phyloP scores from a whole-genome alignment of 2,888 invertebrate genomes.

The Drosophila neoperkinsi region DNA sequence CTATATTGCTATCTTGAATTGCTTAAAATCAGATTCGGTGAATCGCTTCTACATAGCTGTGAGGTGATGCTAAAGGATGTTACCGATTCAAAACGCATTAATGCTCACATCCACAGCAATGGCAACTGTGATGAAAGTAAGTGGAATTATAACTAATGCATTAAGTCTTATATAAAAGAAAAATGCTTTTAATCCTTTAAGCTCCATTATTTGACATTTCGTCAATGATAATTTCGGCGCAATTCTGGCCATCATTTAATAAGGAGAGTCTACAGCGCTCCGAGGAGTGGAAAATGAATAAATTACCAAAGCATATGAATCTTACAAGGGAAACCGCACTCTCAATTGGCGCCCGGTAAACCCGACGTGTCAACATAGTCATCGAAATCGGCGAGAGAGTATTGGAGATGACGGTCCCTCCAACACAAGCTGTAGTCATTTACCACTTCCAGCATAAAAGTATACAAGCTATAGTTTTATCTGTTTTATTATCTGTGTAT shows the following conservation, averaged over 20 bases:
- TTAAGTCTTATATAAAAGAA: neutral
- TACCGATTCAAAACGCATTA: conserved; percentile 97
- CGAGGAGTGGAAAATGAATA: conserved; percentile 90
- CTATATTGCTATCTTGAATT: conserved; percentile 91
- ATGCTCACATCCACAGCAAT: conserved; percentile 93
- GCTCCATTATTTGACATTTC: conserved; percentile 88
- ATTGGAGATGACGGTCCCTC: conserved; percentile 93
- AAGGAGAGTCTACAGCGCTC: conserved; percentile 96
- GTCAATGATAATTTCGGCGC: conserved; percentile 97
- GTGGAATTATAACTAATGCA: conserved; percentile 3
- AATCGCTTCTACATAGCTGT: conserved; percentile 97
- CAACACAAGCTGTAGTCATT: conserved; percentile 97
- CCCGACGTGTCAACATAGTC: conserved; percentile 95
- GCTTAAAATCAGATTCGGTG: conserved; percentile 97
- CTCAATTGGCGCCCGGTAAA: conserved; percentile 96
- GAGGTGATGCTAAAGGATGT: conserved; percentile 99
- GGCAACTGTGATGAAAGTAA: conserved; percentile 84
- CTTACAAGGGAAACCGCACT: conserved; percentile 95
- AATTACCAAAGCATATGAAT: conserved; percentile 96
- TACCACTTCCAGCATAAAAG: conserved; percentile 96
- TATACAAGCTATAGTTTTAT: conserved; percentile 71
- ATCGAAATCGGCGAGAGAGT: conserved; percentile 94
- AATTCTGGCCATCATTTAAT: conserved; percentile 99
- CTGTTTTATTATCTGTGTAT: too few species aligned
- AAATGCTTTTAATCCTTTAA: conserved; percentile 20